A percentile compares a stretch with the other conserved stretches of the same genome.
Conservation (phyloP, 64 coral and sea anemone genomes). For the Platygyra sinensis region DNA sequence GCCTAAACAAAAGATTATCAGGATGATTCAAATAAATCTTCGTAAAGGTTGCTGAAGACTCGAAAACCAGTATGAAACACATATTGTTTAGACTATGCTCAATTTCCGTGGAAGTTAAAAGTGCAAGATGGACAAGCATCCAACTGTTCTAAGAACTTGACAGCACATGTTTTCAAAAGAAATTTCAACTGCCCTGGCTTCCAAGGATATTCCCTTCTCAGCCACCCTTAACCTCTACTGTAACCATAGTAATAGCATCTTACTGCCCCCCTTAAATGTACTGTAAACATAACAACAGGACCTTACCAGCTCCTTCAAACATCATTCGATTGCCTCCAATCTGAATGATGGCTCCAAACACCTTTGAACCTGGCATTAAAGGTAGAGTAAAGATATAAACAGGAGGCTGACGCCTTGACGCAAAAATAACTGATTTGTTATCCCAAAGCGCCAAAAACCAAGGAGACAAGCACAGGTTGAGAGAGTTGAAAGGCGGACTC, state of each 20-base stretch:
- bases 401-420: not conserved
- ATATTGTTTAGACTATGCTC: too few species aligned
- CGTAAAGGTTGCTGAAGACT: too few species aligned
- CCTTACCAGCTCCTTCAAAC: slow-evolving; percentile 54
- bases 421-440: not conserved
- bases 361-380: not conserved
- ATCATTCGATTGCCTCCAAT: slow-evolving; percentile 40
- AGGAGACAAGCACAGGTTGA: not conserved
- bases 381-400: not conserved
- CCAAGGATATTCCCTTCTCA: too few species aligned
- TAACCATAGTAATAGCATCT: not conserved
- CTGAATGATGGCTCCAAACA: slow-evolving; percentile 6
- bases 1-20: too few species aligned
- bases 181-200: not conserved
- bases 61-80: too few species aligned
- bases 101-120: too few species aligned
- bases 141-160: too few species aligned
- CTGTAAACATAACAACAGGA: not conserved
- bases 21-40: too few species aligned
- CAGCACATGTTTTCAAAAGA: not conserved
- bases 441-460: too few species aligned
- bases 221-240: too few species aligned
- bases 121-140: too few species aligned
- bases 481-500: not conserved
- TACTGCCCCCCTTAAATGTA: too few species aligned